phyloP scores from a whole-genome alignment of 2,888 invertebrate genomes.

The Mamestra brassicae region DNA sequence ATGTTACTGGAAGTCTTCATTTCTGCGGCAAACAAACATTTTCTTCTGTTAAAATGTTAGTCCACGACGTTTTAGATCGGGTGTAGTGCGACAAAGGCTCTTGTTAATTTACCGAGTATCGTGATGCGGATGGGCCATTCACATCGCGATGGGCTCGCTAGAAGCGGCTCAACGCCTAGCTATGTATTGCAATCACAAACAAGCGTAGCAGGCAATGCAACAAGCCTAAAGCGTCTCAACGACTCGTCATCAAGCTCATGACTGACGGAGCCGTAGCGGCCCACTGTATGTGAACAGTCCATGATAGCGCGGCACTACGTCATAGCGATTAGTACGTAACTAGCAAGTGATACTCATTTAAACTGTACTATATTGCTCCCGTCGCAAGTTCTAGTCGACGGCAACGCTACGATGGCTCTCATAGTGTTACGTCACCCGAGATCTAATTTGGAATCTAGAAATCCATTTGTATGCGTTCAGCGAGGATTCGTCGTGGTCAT shows the following conservation, averaged over 20 bases:
- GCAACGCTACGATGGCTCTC: conserved; percentile 59
- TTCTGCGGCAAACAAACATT: conserved; percentile 89
- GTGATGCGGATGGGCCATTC: conserved; percentile 59
- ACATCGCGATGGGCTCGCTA: conserved; percentile 61
- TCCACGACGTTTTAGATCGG: conserved; percentile 66
- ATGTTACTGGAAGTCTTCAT: conserved; percentile 89
- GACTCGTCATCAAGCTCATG: conserved; percentile 48
- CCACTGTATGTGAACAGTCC: conserved; percentile 62
- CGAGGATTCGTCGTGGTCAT: conserved; percentile 75
- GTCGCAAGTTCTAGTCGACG: conserved; percentile 60
- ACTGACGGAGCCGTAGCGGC: conserved; percentile 38
- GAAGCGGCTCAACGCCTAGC: conserved; percentile 59
- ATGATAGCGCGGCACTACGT: conserved; percentile 66
- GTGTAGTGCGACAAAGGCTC: conserved; percentile 61
- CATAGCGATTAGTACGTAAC: conserved; percentile 69
- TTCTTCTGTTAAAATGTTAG: conserved; percentile 82
- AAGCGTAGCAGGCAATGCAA: conserved; percentile 63
- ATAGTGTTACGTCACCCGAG: conserved; percentile 51
- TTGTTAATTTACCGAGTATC: conserved; percentile 54
- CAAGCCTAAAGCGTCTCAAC: conserved; percentile 61
- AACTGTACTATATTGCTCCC: conserved; percentile 60
- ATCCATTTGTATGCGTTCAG: conserved; percentile 64
- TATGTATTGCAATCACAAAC: conserved; percentile 54
- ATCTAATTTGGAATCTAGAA: conserved; percentile 62
- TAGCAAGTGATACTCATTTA: conserved; percentile 66